These are phyloP conservation scores for Drosophila biarmipes DNA, from an alignment of 1,140 invertebrate species.

Conservation along the genomic window DNA sequence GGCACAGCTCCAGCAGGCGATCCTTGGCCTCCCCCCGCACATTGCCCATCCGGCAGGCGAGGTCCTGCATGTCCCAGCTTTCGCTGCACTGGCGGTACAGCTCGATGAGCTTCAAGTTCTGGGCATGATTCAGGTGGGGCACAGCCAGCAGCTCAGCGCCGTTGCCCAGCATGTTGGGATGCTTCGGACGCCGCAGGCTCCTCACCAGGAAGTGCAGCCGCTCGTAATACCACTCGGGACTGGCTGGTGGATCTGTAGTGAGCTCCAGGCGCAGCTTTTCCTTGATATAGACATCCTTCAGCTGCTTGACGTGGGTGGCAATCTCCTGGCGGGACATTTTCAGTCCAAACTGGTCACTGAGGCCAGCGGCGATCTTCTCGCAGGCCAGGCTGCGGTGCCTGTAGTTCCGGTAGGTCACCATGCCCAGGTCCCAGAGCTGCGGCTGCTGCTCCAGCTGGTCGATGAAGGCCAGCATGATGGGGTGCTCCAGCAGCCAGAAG, in stretches of 20 bases:
- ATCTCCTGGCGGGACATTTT: conserved; percentile 20
- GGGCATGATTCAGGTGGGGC: conserved; percentile 20
- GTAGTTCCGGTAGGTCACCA: conserved; percentile 28
- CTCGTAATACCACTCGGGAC: conserved; percentile 28
- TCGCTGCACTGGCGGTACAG: conserved; percentile 31
- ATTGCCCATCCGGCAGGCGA: conserved; percentile 30
- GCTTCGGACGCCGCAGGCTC: not conserved
- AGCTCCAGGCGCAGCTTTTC: conserved; percentile 22
- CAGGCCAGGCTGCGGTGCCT: conserved; percentile 14
- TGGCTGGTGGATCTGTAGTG: not conserved
- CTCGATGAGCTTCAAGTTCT: conserved; percentile 41
- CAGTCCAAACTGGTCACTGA: conserved; percentile 23
- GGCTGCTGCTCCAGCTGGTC: conserved; percentile 24
- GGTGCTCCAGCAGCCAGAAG: conserved; percentile 41
- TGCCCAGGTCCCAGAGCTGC: conserved; percentile 31
- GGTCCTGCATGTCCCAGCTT: conserved; percentile 45
- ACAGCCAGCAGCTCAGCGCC: not conserved
- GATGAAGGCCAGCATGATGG: conserved; percentile 47
- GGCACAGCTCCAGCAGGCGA: conserved; percentile 37
- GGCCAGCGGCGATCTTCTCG: conserved; percentile 7
- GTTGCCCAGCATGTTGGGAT: not conserved
- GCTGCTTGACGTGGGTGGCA: conserved; percentile 4
- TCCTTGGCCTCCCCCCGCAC: conserved; percentile 34
- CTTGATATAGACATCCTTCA: conserved; percentile 14
- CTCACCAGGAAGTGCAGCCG: conserved; percentile 19